These are phyloP conservation scores for Zoanthus sociatus DNA, from an alignment of 92 coral and sea anemone species.

Conservation along the genomic window DNA sequence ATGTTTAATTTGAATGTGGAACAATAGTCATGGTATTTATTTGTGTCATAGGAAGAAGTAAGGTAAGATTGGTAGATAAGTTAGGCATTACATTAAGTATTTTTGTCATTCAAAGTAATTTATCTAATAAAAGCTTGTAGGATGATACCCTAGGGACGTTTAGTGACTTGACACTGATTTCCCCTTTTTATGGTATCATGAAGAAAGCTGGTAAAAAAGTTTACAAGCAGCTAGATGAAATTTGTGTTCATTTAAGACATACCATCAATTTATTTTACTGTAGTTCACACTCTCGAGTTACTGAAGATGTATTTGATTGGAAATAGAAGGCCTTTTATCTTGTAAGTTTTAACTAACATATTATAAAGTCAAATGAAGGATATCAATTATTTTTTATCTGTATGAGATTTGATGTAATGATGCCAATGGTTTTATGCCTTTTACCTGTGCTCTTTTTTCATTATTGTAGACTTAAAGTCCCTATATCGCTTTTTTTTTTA, in stretches of 20 bases:
- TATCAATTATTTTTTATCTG: background rate
- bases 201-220: slow-evolving; percentile 31
- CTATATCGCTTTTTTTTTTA: too few relatives aligned
- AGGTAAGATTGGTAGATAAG: slow-evolving; percentile 52
- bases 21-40: slow-evolving; percentile 63
- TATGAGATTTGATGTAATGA: background rate
- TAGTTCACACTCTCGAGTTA: background rate
- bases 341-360: background rate
- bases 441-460: too few relatives aligned
- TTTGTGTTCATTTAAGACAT: background rate
- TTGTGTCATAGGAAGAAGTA: slow-evolving; percentile 58
- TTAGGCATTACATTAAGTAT: too few relatives aligned
- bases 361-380: background rate
- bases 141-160: slow-evolving; percentile 4
- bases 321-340: background rate
- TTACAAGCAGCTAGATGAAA: slow-evolving; percentile 28
- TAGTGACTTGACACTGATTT: background rate
- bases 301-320: background rate
- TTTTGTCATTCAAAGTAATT: background rate
- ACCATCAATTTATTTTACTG: slow-evolving; percentile 13
- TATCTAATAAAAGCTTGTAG: background rate
- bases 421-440: too few relatives aligned
- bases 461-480: too few relatives aligned
- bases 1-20: background rate
- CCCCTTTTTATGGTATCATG: background rate